A percentile compares a stretch with the other conserved stretches of the same genome.
phyloP scores from a whole-genome alignment of 2,113 vertebrate species.

The Nothoprocta perdicaria region DNA sequence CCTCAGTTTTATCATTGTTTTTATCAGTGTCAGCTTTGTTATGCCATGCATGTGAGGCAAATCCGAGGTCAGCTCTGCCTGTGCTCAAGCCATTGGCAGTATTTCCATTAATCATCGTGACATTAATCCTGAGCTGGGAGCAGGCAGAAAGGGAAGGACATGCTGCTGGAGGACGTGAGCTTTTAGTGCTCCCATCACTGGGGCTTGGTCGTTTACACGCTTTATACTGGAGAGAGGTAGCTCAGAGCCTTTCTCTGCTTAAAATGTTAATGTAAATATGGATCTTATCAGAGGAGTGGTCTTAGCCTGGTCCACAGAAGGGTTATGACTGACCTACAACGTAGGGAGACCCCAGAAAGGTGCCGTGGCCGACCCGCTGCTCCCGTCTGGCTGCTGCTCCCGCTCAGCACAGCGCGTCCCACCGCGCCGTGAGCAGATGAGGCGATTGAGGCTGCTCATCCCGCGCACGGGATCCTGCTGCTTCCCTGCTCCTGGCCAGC shows the following conservation, averaged over 20 bases:
- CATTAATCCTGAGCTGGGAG: background rate
- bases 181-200: background rate
- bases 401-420: background rate
- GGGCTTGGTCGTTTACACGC: background rate
- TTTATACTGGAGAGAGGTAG: background rate
- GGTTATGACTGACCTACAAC: rapidly evolving
- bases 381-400: background rate
- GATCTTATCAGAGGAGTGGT: background rate
- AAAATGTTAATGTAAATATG: background rate
- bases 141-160: background rate
- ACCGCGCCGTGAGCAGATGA: background rate
- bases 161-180: background rate
- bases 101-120: background rate
- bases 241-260: background rate
- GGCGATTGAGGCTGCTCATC: background rate
- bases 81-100: background rate
- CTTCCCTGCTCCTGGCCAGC: background rate
- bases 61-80: background rate
- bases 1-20: background rate
- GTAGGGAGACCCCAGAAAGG: background rate
- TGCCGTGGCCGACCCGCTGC: background rate
- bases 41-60: background rate
- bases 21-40: background rate
- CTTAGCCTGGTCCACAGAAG: background rate
- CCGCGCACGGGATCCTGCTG: background rate